Evolutionary conservation across 2,113 vertebrate species (phyloP).

Genomic region (Paramormyrops kingsleyae): DNA sequence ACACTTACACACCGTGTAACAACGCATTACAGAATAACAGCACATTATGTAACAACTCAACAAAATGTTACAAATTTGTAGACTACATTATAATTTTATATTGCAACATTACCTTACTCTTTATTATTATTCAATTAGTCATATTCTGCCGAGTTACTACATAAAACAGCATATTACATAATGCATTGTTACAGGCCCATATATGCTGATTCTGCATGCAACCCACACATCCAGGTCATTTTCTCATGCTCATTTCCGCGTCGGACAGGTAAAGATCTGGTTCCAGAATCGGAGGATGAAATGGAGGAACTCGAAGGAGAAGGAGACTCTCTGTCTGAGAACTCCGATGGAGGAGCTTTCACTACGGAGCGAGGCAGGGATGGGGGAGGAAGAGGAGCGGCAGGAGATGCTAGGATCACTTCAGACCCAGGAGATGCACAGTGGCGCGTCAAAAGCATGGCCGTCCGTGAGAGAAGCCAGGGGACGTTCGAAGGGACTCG

Average conservation of each 20-base stretch:
- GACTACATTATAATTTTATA: too few relatives aligned
- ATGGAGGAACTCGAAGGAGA: slow-evolving; percentile 96
- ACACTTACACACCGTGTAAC: too few relatives aligned
- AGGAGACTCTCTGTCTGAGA: slow-evolving; percentile 60
- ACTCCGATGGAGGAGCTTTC: slow-evolving; percentile 57
- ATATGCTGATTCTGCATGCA: neutral
- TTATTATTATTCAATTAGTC: too few relatives aligned
- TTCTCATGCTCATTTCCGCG: neutral
- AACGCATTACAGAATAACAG: too few relatives aligned
- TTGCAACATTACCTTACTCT: too few relatives aligned
- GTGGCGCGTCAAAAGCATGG: neutral
- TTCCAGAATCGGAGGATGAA: slow-evolving; percentile 98
- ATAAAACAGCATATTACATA: too few relatives aligned
- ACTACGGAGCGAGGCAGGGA: slow-evolving; percentile 31
- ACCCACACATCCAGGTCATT: neutral
- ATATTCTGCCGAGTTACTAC: too few relatives aligned
- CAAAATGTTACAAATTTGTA: too few relatives aligned
- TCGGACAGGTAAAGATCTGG: slow-evolving; percentile 92
- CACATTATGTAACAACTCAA: too few relatives aligned
- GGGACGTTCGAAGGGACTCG: neutral
- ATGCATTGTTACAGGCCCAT: neutral
- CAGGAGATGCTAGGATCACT: neutral
- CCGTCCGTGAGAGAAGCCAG: neutral
- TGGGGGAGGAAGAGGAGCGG: neutral
- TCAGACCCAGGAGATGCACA: neutral